These are phyloP conservation scores for Sclerurus mexicanus DNA, from an alignment of 2,113 vertebrate species.

Conservation along the genomic window DNA sequence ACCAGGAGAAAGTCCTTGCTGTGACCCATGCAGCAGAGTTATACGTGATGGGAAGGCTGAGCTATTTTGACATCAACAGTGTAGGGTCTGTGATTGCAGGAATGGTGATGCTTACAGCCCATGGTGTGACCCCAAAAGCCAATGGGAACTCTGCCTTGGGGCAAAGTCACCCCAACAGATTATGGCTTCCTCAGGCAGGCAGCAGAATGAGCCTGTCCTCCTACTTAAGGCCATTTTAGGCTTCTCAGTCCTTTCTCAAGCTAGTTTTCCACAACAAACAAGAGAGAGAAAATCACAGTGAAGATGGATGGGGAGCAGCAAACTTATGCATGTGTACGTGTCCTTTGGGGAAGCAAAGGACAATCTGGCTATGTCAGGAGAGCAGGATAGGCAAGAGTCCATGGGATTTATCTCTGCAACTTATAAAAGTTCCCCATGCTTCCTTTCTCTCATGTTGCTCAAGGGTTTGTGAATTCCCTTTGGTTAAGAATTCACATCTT, in stretches of 20 bases:
- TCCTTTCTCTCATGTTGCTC: background rate
- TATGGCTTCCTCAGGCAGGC: background rate
- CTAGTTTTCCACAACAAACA: background rate
- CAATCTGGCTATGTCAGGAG: background rate
- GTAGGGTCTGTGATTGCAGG: background rate
- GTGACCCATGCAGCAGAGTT: background rate
- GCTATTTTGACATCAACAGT: background rate
- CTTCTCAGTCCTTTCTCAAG: background rate
- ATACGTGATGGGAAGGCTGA: background rate
- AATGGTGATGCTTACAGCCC: background rate
- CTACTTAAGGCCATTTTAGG: background rate
- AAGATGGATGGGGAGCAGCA: background rate
- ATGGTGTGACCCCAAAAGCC: rapidly evolving
- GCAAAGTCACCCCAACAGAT: background rate
- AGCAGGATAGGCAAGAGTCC: background rate
- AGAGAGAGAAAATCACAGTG: background rate
- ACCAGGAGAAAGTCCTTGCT: background rate
- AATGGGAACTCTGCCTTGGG: background rate
- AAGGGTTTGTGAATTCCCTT: background rate
- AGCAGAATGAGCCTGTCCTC: background rate
- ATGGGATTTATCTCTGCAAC: no score
- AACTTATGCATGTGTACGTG: background rate
- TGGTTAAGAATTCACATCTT: background rate
- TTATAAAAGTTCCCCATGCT: background rate
- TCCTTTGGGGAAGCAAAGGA: background rate